phyloP scores from a whole-genome alignment of 2,888 invertebrate genomes.

The Amphiduros pacificus region DNA sequence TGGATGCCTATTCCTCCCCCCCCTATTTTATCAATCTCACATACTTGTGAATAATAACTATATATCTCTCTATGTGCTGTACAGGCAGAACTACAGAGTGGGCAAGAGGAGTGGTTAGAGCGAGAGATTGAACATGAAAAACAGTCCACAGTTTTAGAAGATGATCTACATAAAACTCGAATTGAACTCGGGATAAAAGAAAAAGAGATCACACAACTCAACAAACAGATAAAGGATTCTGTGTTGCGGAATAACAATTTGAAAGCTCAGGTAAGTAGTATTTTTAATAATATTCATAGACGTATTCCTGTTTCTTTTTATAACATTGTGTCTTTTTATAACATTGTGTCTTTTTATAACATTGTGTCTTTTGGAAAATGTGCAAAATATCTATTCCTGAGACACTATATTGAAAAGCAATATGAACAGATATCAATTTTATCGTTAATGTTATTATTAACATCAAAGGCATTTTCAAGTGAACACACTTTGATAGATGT shows the following conservation, averaged over 20 bases:
- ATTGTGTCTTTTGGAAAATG: too few relatives aligned
- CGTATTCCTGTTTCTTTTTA: not conserved
- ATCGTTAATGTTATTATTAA: too few relatives aligned
- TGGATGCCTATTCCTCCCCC: too few relatives aligned
- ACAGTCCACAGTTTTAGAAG: slow-evolving; percentile 37
- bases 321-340: not conserved
- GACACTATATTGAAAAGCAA: too few relatives aligned
- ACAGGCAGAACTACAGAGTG: slow-evolving; percentile 35
- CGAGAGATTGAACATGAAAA: slow-evolving; percentile 39
- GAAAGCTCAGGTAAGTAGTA: slow-evolving; percentile 4
- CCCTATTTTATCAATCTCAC: too few relatives aligned
- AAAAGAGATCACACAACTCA: slow-evolving; percentile 2
- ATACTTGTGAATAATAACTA: too few relatives aligned
- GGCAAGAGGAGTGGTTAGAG: slow-evolving; percentile 36
- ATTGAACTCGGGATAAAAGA: slow-evolving; percentile 1
- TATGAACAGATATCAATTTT: too few relatives aligned
- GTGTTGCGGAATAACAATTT: not conserved
- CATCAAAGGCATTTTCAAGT: too few relatives aligned
- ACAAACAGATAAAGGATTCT: not conserved
- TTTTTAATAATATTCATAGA: not conserved
- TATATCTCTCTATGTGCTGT: too few relatives aligned
- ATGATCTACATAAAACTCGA: slow-evolving; percentile 23
- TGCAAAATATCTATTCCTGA: too few relatives aligned
- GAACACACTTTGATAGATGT: too few relatives aligned
- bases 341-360: too few relatives aligned